Evolutionary conservation across 2,113 vertebrate genomes (phyloP).

Genomic region (Fregetta grallaria): DNA sequence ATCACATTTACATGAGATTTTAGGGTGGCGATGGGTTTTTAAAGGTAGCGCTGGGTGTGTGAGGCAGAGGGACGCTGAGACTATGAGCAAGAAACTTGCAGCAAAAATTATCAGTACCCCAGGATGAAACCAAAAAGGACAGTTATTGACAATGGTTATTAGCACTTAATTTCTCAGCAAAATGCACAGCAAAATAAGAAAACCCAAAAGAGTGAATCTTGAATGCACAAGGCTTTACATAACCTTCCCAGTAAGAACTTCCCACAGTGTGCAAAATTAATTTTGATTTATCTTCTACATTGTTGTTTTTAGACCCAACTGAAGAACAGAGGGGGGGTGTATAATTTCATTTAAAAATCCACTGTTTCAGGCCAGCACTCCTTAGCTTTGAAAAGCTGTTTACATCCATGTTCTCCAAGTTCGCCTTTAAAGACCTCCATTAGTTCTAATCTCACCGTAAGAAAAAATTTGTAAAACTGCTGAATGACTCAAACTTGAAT

Average conservation of each 20-base stretch:
- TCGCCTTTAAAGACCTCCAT: neutral
- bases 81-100: neutral
- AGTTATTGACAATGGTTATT: neutral
- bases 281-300: neutral
- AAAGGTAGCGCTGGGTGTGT: fast-evolving
- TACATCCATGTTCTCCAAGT: neutral
- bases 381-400: neutral
- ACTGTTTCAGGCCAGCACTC: neutral
- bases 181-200: neutral
- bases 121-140: neutral
- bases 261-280: neutral
- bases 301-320: neutral
- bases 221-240: neutral
- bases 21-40: neutral
- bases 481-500: neutral
- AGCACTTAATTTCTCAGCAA: neutral
- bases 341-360: neutral
- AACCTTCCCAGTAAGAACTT: neutral
- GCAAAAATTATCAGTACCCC: neutral
- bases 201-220: neutral
- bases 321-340: neutral
- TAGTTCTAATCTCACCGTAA: neutral
- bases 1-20: neutral
- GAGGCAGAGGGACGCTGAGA: neutral
- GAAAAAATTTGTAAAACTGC: neutral